phyloP scores from a whole-genome alignment of 1,140 invertebrate genomes.

The Arctopsyche grandis region DNA sequence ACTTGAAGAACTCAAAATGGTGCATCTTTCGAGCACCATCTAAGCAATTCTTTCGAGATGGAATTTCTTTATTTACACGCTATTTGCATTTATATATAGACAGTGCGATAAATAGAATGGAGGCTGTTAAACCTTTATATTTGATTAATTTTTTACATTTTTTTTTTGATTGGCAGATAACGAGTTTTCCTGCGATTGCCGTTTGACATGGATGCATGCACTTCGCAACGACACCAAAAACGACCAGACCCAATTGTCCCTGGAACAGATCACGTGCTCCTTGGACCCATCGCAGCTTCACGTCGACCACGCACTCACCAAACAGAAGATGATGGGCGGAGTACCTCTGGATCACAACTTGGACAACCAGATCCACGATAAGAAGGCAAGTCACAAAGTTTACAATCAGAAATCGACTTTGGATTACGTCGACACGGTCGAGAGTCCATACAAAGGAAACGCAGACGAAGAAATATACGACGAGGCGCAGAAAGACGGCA shows the following conservation, averaged over 20 bases:
- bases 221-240: conserved; percentile 79
- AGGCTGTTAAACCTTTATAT: no score
- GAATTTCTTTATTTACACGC: no score
- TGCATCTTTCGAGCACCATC: background rate
- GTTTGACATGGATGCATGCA: conserved; percentile 78
- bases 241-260: conserved; percentile 70
- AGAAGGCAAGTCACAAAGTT: conserved; percentile 46
- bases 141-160: no score
- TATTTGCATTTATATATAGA: no score
- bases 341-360: background rate
- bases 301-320: conserved; percentile 44
- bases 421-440: conserved; percentile 43
- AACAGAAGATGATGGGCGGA: conserved; percentile 31
- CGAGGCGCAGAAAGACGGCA: conserved; percentile 46
- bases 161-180: conserved; percentile 71
- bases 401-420: conserved; percentile 44
- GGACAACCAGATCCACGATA: conserved; percentile 43
- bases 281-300: conserved; percentile 37
- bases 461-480: conserved; percentile 45
- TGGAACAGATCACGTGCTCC: conserved; percentile 73
- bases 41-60: background rate
- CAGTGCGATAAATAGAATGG: no score
- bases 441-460: conserved; percentile 29
- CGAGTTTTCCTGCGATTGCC: conserved; percentile 81
- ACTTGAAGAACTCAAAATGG: background rate